These are phyloP conservation scores for Malachius bipustulatus DNA, from an alignment of 2,888 invertebrate species.

Conservation along the genomic window DNA sequence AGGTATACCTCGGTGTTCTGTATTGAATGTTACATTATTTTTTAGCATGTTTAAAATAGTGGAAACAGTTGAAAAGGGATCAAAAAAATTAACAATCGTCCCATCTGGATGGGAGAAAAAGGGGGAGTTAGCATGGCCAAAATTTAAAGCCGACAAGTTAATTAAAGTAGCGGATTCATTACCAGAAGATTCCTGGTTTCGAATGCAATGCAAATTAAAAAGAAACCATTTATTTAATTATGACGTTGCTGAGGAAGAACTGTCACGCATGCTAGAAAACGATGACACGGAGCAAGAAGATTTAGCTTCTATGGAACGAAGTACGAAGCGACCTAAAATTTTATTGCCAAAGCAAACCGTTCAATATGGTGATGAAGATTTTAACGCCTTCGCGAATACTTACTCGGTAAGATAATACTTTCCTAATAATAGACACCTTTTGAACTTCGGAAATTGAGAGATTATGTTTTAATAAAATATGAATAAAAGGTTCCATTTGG, in stretches of 20 bases:
- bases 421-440: background rate
- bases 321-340: slow-evolving; percentile 4
- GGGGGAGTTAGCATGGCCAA: slow-evolving; percentile 3
- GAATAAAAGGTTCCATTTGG: no score
- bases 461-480: no score
- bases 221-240: slow-evolving; percentile 6
- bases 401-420: slow-evolving; percentile 1
- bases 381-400: background rate
- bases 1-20: no score
- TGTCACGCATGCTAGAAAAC: slow-evolving; percentile 6
- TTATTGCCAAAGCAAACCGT: no score
- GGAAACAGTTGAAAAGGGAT: slow-evolving; percentile 7
- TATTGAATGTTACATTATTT: no score
- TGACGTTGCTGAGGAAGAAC: slow-evolving; percentile 6
- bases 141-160: slow-evolving; percentile 6
- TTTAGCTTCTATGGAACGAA: slow-evolving; percentile 7
- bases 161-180: slow-evolving; percentile 3
- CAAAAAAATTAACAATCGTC: slow-evolving; percentile 7
- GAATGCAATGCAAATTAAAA: slow-evolving; percentile 5
- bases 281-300: slow-evolving; percentile 8
- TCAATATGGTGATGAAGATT: slow-evolving; percentile 1
- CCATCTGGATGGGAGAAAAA: slow-evolving; percentile 7
- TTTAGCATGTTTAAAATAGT: no score
- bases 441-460: background rate
- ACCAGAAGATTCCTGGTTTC: slow-evolving; percentile 5